Percentiles rank a stretch among this genome's conserved stretches.
Conservation (phyloP, 2,888 invertebrate species). For the Hemaris fuciformis region DNA sequence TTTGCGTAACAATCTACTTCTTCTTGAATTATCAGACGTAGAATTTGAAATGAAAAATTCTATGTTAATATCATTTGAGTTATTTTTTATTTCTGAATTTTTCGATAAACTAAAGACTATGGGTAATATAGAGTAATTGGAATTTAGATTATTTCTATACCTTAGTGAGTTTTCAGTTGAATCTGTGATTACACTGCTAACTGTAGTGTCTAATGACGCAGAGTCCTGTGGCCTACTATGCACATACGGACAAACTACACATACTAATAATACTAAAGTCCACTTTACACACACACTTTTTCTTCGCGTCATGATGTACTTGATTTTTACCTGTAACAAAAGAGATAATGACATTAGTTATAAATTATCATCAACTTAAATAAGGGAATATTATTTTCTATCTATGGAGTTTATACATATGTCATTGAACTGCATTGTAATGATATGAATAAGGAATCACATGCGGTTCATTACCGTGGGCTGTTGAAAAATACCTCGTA, state of each 20-base stretch:
- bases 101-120: conserved; percentile 41
- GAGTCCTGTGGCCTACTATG: conserved; percentile 65
- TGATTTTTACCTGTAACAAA: conserved; percentile 67
- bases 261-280: conserved; percentile 72
- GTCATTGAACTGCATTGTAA: too few species aligned
- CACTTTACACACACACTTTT: conserved; percentile 69
- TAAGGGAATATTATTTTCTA: background rate
- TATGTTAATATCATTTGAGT: conserved; percentile 12
- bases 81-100: conserved; percentile 18
- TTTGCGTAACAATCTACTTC: conserved; percentile 13
- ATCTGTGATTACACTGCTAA: conserved; percentile 44
- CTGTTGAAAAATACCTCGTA: too few species aligned
- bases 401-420: too few species aligned
- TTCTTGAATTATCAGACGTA: conserved; percentile 23
- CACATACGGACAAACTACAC: conserved; percentile 58
- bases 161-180: conserved; percentile 60
- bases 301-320: conserved; percentile 63
- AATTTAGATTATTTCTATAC: conserved; percentile 60
- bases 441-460: too few species aligned
- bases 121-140: conserved; percentile 38
- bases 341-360: conserved; percentile 26
- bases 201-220: conserved; percentile 27
- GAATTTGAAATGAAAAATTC: background rate
- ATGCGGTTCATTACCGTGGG: too few species aligned
- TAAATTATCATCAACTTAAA: background rate